These are phyloP conservation scores for Chionoecetes opilio DNA, from an alignment of 1,140 invertebrate genomes.

Conservation along the genomic window DNA sequence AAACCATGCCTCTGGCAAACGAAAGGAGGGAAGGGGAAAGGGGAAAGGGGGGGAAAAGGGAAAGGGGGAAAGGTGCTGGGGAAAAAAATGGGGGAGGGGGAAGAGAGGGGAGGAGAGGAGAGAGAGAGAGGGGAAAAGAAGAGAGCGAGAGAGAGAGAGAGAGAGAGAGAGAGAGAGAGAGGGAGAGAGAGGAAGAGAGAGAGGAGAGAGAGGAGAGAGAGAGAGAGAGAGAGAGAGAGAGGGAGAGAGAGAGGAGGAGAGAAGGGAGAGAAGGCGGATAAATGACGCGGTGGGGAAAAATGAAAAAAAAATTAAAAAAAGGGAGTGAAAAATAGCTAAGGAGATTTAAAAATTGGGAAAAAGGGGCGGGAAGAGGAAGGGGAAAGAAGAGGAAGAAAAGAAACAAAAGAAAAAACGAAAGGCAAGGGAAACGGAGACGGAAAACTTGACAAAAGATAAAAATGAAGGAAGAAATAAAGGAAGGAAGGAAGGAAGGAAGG, in stretches of 20 bases:
- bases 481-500: no score
- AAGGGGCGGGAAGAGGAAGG: no score
- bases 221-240: not conserved
- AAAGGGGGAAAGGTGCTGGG: not conserved
- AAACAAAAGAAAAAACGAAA: no score
- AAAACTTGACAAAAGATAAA: no score
- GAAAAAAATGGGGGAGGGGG: not conserved
- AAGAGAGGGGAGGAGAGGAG: not conserved
- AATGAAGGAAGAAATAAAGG: no score
- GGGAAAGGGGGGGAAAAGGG: not conserved
- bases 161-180: not conserved
- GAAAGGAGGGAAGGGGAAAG: not conserved
- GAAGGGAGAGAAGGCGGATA: not conserved
- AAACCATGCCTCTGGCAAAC: no score
- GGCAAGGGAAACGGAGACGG: no score
- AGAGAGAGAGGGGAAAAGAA: conserved; percentile 16
- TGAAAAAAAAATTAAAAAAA: no score
- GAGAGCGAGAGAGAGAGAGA: not conserved
- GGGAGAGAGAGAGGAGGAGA: not conserved
- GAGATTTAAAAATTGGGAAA: not conserved
- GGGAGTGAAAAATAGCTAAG: not conserved
- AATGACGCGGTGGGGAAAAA: no score
- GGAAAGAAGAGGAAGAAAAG: no score
- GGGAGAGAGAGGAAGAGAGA: conserved; percentile 11
- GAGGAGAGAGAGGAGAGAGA: not conserved